Conservation (phyloP, 2,797 vertebrate species). For the Octomys mimax region DNA sequence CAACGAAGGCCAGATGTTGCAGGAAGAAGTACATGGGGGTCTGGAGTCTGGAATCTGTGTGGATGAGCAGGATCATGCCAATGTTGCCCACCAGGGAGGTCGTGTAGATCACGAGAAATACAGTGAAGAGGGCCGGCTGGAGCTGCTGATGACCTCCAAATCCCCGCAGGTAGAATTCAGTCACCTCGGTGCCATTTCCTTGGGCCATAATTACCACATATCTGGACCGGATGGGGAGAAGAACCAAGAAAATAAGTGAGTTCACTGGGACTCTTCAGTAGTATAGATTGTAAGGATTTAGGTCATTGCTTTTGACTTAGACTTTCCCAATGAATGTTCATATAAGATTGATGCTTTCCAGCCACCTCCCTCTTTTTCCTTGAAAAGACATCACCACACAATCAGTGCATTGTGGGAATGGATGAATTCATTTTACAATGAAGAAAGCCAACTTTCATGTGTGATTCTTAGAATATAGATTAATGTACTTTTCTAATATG, state of each 20-base stretch:
- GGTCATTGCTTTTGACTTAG: neutral
- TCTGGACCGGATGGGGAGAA: neutral
- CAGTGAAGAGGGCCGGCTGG: conserved; percentile 53
- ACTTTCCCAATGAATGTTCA: neutral
- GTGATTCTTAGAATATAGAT: neutral
- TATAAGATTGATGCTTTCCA: neutral
- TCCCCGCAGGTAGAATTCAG: conserved; percentile 69
- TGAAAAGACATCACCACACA: neutral
- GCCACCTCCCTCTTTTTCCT: neutral
- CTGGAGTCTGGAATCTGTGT: conserved; percentile 63
- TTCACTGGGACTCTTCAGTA: neutral
- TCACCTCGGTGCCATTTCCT: conserved; percentile 55
- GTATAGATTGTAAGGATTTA: neutral
- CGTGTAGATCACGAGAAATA: conserved; percentile 67
- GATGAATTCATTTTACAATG: neutral
- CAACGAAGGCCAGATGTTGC: conserved; percentile 75
- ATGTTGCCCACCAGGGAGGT: conserved; percentile 60
- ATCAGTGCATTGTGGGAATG: neutral
- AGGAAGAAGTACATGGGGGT: conserved; percentile 79
- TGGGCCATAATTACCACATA: conserved; percentile 28
- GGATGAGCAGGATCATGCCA: conserved; percentile 72
- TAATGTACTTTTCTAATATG: neutral
- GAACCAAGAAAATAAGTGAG: neutral
- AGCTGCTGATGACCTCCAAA: conserved; percentile 26
- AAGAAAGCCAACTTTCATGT: neutral